Conservation (phyloP, 2,888 invertebrate species). For the Melangyna quadrimaculata region DNA sequence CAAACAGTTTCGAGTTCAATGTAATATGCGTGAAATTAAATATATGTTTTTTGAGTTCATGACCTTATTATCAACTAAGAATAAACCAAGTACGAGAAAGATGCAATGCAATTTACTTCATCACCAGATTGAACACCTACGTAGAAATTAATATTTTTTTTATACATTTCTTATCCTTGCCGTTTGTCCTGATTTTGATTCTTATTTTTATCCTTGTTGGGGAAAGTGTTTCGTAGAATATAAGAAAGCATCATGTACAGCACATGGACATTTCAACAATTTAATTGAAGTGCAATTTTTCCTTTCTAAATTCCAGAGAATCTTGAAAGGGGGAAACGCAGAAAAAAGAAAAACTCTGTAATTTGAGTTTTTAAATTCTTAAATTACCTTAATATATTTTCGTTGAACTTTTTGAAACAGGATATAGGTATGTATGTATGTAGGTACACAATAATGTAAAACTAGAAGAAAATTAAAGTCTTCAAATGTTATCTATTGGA, state of each 20-base stretch:
- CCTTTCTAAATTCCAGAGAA: neutral
- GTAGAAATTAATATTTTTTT: neutral
- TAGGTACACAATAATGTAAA: neutral
- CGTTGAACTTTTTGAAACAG: neutral
- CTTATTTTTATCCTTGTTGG: neutral
- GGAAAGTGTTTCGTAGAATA: neutral
- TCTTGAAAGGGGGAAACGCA: neutral
- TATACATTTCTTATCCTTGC: neutral
- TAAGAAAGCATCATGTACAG: neutral
- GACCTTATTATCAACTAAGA: neutral
- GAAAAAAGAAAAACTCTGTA: neutral
- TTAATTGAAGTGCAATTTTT: neutral
- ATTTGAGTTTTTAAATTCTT: neutral
- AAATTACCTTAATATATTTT: neutral
- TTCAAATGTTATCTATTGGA: neutral
- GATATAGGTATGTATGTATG: too few species aligned
- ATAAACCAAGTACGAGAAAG: neutral
- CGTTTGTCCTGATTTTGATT: neutral
- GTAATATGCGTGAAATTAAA: neutral
- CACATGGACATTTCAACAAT: neutral
- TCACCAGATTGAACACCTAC: neutral
- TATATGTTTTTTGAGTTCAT: neutral
- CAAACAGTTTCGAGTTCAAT: neutral
- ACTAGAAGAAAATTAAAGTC: neutral
- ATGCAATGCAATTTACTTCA: neutral